A percentile compares a stretch with the other conserved stretches of the same genome.
These are phyloP conservation scores for Probosciger aterrimus DNA, from an alignment of 2,113 vertebrate species.

Conservation along the genomic window DNA sequence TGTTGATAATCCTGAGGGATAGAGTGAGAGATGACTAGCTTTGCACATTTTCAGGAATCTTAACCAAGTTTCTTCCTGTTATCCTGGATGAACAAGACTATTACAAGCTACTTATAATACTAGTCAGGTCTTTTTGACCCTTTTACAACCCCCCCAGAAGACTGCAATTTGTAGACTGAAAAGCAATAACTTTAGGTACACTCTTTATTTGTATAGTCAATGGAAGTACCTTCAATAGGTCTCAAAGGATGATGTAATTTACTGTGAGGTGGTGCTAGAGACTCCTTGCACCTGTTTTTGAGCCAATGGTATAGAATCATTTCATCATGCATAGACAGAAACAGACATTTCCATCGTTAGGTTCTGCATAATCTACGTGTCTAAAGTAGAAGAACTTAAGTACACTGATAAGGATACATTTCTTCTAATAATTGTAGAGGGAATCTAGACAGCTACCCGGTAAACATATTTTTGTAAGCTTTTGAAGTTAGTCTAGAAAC, in stretches of 20 bases:
- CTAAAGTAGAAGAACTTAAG: neutral
- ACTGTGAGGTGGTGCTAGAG: rapidly evolving
- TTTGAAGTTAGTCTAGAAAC: neutral
- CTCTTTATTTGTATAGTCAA: neutral
- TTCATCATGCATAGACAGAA: neutral
- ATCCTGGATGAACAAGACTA: neutral
- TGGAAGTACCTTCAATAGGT: neutral
- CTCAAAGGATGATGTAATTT: neutral
- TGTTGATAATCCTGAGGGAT: neutral
- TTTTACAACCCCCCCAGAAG: neutral
- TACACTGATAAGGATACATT: neutral
- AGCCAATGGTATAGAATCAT: neutral
- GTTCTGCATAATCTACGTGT: neutral
- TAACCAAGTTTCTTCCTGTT: neutral
- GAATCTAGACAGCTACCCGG: neutral
- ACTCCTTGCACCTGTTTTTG: neutral
- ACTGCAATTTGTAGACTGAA: neutral
- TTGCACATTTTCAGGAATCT: neutral
- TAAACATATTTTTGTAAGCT: neutral
- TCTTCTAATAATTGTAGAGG: neutral
- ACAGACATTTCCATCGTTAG: neutral
- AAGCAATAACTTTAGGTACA: neutral
- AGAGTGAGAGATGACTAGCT: neutral
- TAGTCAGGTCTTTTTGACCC: neutral
- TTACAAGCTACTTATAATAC: neutral